Evolutionary conservation across 2,113 vertebrate species (phyloP), one percentile per base, ranked within the genome.

Genomic region (Dendrocopos noguchii): DNA sequence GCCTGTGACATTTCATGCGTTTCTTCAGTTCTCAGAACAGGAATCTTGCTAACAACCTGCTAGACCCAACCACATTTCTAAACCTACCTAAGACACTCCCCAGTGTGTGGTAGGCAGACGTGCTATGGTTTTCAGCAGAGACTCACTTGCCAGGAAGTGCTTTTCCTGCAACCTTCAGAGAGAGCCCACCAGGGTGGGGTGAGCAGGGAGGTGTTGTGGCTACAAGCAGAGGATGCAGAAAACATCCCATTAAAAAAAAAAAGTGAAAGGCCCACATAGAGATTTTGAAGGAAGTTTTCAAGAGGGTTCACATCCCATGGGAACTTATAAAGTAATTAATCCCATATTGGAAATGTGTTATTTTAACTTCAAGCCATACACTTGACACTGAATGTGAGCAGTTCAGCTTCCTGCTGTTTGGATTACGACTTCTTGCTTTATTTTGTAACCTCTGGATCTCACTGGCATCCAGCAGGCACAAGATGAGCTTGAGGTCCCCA

Each of bases 81-180:
- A 73, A 70, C 11, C 21, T 47, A 39, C 29, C 34, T 66, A 52
- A 34, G 39, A 39, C 84, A 80, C 5, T 39, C 7, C 9, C 4
- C 3, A 16, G 42, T 3, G 0, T 5, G 10, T 36, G 6, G n/a
- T 1, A 47, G 18, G 15, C 36, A 80, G 42, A 66, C 27, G 3
- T 2, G 3, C 28, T 50, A 34, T 39, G 67, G 47, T 53, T 80
- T 88, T 68, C 56, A 87, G 39, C 14, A 71, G 50, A 84, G 13
- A 9, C 53, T 74, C 3, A 0, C 22, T n/a, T 66, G 29, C 14
- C 31, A 29, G 10, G 10, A 87, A 60, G 20, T 74, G 21, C 59
- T 89, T 77, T 46, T 80, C 15, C 59, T 65, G 9, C 1, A 0
- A 44, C 29, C 24, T 36, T 31, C 29, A 73, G 27, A 78, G 24